Percentiles rank a stretch among this genome's conserved stretches.
These are phyloP conservation scores for Artemia sinica DNA, from an alignment of 2,888 invertebrate species.

Conservation along the genomic window DNA sequence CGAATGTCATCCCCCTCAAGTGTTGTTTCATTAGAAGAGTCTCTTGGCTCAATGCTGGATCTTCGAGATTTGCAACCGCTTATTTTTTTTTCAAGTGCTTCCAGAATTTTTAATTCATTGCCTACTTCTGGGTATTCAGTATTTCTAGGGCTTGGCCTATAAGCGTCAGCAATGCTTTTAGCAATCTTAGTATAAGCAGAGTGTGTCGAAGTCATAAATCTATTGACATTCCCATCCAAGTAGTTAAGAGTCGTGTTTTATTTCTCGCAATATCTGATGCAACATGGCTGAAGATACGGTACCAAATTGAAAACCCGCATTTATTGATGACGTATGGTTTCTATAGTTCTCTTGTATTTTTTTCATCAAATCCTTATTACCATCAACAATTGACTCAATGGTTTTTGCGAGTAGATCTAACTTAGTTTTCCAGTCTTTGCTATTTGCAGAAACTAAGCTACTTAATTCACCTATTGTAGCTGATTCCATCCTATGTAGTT, in stretches of 20 bases:
- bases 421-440: no score
- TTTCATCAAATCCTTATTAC: background rate
- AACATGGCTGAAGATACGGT: background rate
- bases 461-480: no score
- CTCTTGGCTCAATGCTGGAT: no score
- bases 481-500: no score
- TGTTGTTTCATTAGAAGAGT: background rate
- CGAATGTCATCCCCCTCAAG: constrained; percentile 1
- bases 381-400: background rate
- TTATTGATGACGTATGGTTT: background rate
- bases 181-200: background rate
- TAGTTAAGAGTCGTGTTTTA: background rate
- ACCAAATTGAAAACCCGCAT: constrained; percentile 2
- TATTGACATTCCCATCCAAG: background rate
- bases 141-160: background rate
- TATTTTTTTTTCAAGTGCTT: no score
- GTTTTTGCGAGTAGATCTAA: no score
- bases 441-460: no score
- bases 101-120: no score
- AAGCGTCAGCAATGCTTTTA: background rate
- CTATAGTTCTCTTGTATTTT: background rate
- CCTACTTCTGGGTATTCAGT: no score
- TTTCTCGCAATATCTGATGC: background rate
- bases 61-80: no score
- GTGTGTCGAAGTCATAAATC: background rate